A percentile compares a stretch with the other conserved stretches of the same genome.
phyloP scores from a whole-genome alignment of 2,113 vertebrate genomes.

The Columbina picui region DNA sequence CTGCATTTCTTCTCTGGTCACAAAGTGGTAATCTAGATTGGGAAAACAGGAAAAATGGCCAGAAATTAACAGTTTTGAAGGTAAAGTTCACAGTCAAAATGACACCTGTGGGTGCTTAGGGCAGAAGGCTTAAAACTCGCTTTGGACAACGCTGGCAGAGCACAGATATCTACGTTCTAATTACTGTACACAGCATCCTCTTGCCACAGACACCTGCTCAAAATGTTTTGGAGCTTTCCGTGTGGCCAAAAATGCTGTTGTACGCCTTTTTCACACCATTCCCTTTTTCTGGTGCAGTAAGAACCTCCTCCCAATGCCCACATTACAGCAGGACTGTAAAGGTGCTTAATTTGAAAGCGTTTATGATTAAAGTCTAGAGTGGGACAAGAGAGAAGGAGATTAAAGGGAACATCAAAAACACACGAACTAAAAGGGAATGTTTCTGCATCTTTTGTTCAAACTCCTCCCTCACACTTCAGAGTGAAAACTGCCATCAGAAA shows the following conservation, averaged over 20 bases:
- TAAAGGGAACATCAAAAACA: neutral
- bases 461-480: neutral
- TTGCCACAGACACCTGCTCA: neutral
- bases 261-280: fast-evolving
- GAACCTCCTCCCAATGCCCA: neutral
- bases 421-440: neutral
- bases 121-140: neutral
- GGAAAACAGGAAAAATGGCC: neutral
- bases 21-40: slow-evolving; percentile 92
- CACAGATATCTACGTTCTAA: too few species aligned
- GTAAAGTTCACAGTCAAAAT: neutral
- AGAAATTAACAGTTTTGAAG: neutral
- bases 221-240: neutral
- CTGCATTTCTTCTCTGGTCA: slow-evolving; percentile 89
- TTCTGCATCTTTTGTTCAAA: neutral
- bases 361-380: neutral
- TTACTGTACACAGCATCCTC: neutral
- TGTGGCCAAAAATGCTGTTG: neutral
- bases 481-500: neutral
- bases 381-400: neutral
- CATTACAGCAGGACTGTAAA: neutral
- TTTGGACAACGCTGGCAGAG: neutral
- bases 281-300: neutral
- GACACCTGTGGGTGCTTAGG: fast-evolving
- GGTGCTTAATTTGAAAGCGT: neutral